A percentile compares a stretch with the other conserved stretches of the same genome.
These are phyloP conservation scores for Hydractinia echinata DNA, from an alignment of 30 jellyfish, hydroid and myxozoan genomes.

Conservation along the genomic window DNA sequence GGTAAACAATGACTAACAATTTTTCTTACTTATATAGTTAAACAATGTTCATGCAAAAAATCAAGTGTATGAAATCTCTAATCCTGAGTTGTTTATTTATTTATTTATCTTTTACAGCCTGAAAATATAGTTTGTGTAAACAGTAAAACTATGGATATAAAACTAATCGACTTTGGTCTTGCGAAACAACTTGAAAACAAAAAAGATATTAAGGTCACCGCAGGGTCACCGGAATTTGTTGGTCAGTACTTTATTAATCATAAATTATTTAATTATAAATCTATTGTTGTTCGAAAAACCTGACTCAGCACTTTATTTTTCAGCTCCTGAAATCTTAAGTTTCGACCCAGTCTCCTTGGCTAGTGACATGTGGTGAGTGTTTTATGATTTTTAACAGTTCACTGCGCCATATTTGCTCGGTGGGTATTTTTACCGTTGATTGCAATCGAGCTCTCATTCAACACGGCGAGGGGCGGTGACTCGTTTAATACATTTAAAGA, in stretches of 20 bases:
- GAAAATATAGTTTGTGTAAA: constrained; percentile 76
- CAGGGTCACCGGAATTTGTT: constrained; percentile 96
- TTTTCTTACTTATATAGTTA: too few relatives aligned
- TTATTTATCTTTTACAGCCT: constrained; percentile 43
- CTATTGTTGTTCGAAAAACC: neutral
- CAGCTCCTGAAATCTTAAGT: constrained; percentile 80
- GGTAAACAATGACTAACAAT: too few relatives aligned
- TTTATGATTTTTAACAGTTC: neutral
- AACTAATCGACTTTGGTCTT: constrained; percentile 81
- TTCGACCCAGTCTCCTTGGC: constrained; percentile 76
- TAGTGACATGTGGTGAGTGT: constrained; percentile 83
- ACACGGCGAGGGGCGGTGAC: too few relatives aligned
- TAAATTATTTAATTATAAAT: neutral
- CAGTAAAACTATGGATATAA: constrained; percentile 54
- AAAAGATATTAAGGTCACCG: constrained; percentile 59
- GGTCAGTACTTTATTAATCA: constrained; percentile 33
- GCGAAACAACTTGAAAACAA: constrained; percentile 70
- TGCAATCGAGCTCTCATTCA: too few relatives aligned
- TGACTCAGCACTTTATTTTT: neutral
- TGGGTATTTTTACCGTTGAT: too few relatives aligned
- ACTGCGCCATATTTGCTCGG: too few relatives aligned
- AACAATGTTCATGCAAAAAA: too few relatives aligned
- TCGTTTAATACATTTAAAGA: too few relatives aligned
- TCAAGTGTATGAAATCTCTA: neutral
- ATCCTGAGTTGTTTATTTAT: neutral